Evolutionary conservation across 2,888 invertebrate species (phyloP), one percentile per base, ranked within the genome.

Genomic region (Dasysyrphus tricinctus): DNA sequence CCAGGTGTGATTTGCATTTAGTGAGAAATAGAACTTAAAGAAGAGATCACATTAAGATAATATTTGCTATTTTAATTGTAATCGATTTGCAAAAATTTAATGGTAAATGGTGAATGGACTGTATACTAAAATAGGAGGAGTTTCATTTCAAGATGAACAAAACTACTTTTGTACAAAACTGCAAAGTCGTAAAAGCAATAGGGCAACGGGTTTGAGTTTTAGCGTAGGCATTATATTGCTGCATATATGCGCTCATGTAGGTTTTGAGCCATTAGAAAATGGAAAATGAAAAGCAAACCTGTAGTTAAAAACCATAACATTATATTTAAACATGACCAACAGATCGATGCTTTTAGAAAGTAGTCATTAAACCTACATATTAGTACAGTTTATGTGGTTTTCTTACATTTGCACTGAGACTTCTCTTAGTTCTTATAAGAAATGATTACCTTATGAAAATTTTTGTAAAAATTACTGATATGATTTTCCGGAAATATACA

Each of bases 1-100:
- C 1, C 11, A 49, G 49, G 49, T 49, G 49, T 49, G 49, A 49
- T 49, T 49, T 19, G 49, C 49, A 49, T 49, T 49, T 49, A 49
- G 11, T 19, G 19, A 49, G 19, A 49, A 49, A 49, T 49, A 49
- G 49, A 49, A 49, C 19, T 49, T 19, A 19, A 49, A 49, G 49
- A 49, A 49, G 47, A 16, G 49, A 49, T 49, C 19, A 49, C 49
- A 49, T 49, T 19, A 49, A 49, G 19, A 49, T 49, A 19, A 49
- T 19, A 11, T 9, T 49, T 1, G 16, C 49, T 11, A 49, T 49
- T 49, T 49, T 49, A 49, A 49, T 49, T 49, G 19, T 49, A 19
- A 49, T 49, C 19, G 49, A 49, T 49, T 47, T 47, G 16, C 47
- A 47, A 47, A 16, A 47, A 16, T 3, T 19, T 1, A 19, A 49